Base-by-base conservation (phyloP, 2,113 vertebrate genomes). In the Camelus bactrianus region DNA sequence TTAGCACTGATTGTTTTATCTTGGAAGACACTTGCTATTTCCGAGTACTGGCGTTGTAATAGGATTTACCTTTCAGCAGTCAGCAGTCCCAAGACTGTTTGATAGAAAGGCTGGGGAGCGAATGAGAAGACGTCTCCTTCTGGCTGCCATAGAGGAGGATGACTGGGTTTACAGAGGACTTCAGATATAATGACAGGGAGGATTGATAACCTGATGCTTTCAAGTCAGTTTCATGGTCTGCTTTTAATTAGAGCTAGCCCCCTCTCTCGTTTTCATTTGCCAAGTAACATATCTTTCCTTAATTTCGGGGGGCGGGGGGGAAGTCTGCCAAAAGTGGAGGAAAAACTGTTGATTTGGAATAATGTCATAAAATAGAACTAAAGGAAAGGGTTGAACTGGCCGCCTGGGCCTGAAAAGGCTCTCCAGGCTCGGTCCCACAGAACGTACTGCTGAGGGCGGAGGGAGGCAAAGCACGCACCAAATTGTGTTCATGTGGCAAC, bases 11-110 rank as follows among this genome's bases (percentile, higher is more conserved):
- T 56, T 96, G 70, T 65, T 96, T 97, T 95, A 79, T 91, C 82
- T 92, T 91, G 35, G 69, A 93, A 97, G 92, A 91, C 42, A 16
- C 60, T 87, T 84, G 42, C 79, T 77, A 35, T 89, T 96, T 94
- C 82, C 76, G 35, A 0, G 0, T 48, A 26, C 11, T 26, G 60
- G 17, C 80, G 28, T 22, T 20, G 22, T 60, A 58, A 70, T 70
- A 75, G 69, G 77, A 58, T 84, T 92, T 92, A 13, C 75, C 26
- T 93, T 82, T 86, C 54, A 84, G 79, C 69, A 50, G 15, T 54
- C 46, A 19, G 81, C n/a, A 15, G 50, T 80, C 46, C 11, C 32
- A 28, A 62, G 87, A 80, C 85, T 76, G 28, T 81, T 35, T 50
- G 91, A 65, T 28, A 22, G 77, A 54, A 50, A 93, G 32, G 19